Base-by-base conservation (phyloP, 2,888 invertebrate genomes). In the Latrodectus hesperus region DNA sequence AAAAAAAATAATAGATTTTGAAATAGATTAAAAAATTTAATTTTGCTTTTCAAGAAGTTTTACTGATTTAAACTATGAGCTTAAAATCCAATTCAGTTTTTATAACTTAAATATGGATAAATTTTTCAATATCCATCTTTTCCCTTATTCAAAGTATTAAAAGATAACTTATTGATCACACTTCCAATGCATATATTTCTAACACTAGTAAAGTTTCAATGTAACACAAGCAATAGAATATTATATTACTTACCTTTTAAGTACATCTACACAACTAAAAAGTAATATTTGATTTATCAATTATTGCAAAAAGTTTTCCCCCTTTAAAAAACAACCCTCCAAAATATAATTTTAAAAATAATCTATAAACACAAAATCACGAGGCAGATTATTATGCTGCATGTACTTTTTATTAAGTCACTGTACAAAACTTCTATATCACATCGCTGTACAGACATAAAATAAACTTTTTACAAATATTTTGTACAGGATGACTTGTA, bases 381-480 rank as follows among this genome's bases (percentile, higher is more conserved):
- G 72, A 83, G 78, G 52, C 77, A 79, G 71, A 76, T 60, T 71
- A 55, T 67, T 83, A 84, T 88, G 84, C 88, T 84, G 88, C 88
- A 84, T 88, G 83, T 84, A 88, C 81, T 83, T 88, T 85, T 88
- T 88, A 88, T 84, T 88, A 88, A 88, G 88, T 89, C 89, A 83
- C 89, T 89, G 89, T 89, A 89, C 89, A 89, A 89, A 89, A 89
- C 86, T 83, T 83, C 88, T 86, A 86, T 89, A 86, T 89, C 76
- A 89, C 85, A 79, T 80, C 85, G 83, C 89, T 89, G 89, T 89
- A 89, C 89, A 89, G 74, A 86, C 89, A 89, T 84, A 89, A 89
- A 84, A 89, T 86, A 83, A 38, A 82, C 85, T 89, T 89, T 89
- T 86, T 86, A 89, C 86, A 89, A 83, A 86, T 86, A 38, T 82